Base-by-base conservation (phyloP, 2,113 vertebrate genomes). In the Perca fluviatilis region DNA sequence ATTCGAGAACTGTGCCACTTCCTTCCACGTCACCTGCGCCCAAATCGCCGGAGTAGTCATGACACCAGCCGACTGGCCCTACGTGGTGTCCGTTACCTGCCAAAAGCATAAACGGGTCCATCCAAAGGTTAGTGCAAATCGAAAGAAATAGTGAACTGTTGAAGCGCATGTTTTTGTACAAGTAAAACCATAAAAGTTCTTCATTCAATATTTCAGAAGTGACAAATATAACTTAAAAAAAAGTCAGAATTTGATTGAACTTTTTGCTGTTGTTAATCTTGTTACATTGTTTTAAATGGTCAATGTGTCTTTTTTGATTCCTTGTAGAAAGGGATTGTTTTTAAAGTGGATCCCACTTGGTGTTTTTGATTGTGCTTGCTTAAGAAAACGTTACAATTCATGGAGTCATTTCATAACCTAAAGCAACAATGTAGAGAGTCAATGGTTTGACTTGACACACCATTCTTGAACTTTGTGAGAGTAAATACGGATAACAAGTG, bases 21-120 rank as follows among this genome's bases (percentile, higher is more conserved):
- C 98, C 56, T 99, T 99, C 94, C 98, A 99, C 0, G 98, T 99
- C 69, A 99, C 98, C 77, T 99, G 98, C 0, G 98, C 97, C 0
- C 97, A 97, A 13, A 97, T 97, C 0, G 98, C 98, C 0, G 97
- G 98, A 0, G 97, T 99, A 3, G 91, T 96, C 84, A 97, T 99
- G 96, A 97, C 95, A 72, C 98, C 98, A 0, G 98, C 98, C 0
- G 98, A 99, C 90, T 99, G 97, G 98, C 98, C 98, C 23, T 99
- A 98, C 0, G 96, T 98, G 0, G 97, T 99, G 69, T 97, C 97
- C 1, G 97, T 99, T 92, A 98, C 96, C 57, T 99, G 98, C 92
- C 97, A 97, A 92, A 98, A 95, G 75, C 98, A 99, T 93, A 97
- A 92, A 89, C 88, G 91, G 0, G 84, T 80, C 2, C 85, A 72